phyloP scores from a whole-genome alignment of 2,113 vertebrate species.

The Cisticola juncidis region DNA sequence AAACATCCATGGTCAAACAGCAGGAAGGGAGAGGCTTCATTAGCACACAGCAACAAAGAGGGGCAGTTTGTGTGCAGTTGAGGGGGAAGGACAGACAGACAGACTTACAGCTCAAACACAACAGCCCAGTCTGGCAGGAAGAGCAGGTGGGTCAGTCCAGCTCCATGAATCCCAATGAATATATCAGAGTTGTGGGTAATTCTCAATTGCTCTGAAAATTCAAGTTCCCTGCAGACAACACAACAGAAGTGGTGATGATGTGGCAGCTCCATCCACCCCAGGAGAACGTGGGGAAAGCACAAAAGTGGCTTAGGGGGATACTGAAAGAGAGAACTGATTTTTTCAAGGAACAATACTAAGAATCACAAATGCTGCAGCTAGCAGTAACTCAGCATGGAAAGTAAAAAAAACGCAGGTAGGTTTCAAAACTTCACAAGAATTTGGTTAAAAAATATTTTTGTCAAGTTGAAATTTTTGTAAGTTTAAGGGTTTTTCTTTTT shows the following conservation, averaged over 20 bases:
- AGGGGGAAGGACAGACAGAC: not conserved
- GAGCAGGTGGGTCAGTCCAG: slow-evolving; percentile 94
- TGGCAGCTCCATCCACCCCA: not conserved
- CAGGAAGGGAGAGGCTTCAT: not conserved
- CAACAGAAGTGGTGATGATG: not conserved
- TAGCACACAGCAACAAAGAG: not conserved
- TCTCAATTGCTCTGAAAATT: slow-evolving; percentile 88
- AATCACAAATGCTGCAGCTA: not conserved
- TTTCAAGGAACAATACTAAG: not conserved
- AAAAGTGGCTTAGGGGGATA: not conserved
- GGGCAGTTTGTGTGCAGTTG: not conserved
- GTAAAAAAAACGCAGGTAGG: not conserved
- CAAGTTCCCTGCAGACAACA: slow-evolving; percentile 80
- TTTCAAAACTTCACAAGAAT: not conserved
- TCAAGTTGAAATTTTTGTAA: not conserved
- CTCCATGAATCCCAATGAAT: slow-evolving; percentile 98
- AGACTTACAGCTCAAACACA: slow-evolving; percentile 93
- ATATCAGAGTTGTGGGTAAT: slow-evolving; percentile 96
- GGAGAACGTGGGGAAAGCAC: not conserved
- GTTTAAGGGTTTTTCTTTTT: not conserved
- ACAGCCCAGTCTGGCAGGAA: slow-evolving; percentile 98
- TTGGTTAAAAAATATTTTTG: not conserved
- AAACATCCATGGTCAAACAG: not conserved
- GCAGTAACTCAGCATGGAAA: not conserved
- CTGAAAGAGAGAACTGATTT: not conserved